Percentiles rank a stretch among this genome's conserved stretches.
Evolutionary conservation across 2,113 vertebrate species (phyloP).

Genomic region (Dipodomys merriami): DNA sequence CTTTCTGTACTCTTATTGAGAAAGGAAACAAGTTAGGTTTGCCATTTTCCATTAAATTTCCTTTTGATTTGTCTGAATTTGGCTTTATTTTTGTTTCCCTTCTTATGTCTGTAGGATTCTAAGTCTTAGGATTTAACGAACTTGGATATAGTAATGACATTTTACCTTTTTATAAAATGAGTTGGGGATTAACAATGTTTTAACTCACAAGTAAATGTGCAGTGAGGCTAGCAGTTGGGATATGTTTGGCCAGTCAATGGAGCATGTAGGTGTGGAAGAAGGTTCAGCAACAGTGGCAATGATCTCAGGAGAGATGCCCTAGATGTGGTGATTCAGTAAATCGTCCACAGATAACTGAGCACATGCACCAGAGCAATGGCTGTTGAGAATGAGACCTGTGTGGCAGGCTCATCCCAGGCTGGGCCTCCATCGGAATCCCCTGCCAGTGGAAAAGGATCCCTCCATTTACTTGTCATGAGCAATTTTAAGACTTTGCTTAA

Average conservation of each 20-base stretch:
- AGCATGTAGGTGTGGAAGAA: background rate
- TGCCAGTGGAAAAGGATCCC: background rate
- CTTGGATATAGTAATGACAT: background rate
- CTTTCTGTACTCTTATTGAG: background rate
- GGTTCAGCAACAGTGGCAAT: background rate
- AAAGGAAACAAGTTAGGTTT: background rate
- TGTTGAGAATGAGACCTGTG: background rate
- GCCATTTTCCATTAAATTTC: background rate
- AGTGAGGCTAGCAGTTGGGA: background rate
- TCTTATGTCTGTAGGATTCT: background rate
- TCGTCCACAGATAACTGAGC: background rate
- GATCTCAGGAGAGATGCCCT: constrained; percentile 45
- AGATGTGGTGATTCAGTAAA: constrained; percentile 40
- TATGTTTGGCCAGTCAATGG: background rate
- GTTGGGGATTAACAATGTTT: background rate
- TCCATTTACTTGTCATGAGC: background rate
- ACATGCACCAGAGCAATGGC: background rate
- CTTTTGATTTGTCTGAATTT: background rate
- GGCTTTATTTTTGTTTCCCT: background rate
- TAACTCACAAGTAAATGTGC: constrained; percentile 21
- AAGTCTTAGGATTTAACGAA: background rate
- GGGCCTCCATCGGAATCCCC: background rate
- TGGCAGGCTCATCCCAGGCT: background rate
- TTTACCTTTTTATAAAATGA: background rate
- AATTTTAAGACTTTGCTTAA: background rate